A percentile compares a stretch with the other conserved stretches of the same genome.
phyloP scores from a whole-genome alignment of 1,140 invertebrate genomes.

The Papilio helenus region DNA sequence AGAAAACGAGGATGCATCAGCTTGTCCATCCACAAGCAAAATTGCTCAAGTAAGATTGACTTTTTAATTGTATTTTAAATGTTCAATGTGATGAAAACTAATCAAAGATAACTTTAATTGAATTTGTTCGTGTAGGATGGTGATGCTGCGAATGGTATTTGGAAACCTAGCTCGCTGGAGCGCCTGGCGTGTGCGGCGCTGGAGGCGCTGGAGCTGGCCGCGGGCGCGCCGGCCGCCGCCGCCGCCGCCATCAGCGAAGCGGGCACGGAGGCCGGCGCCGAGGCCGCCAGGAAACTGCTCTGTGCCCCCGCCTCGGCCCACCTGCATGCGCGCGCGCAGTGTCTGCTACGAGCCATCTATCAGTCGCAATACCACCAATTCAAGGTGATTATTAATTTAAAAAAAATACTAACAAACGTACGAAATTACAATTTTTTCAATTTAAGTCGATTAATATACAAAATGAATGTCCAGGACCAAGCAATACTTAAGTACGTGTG shows the following conservation, averaged over 20 bases:
- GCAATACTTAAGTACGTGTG: constrained; percentile 91
- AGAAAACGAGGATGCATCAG: constrained; percentile 92
- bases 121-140: constrained; percentile 52
- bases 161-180: constrained; percentile 75
- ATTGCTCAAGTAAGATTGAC: constrained; percentile 64
- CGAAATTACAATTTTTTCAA: too few species aligned
- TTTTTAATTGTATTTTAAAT: background rate
- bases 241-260: constrained; percentile 46
- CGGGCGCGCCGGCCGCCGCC: constrained; percentile 49
- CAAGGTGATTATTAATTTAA: constrained; percentile 83
- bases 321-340: constrained; percentile 91
- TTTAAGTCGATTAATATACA: too few species aligned
- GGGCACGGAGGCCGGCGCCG: constrained; percentile 57
- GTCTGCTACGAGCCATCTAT: constrained; percentile 92
- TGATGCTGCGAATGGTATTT: constrained; percentile 57
- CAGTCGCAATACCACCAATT: constrained; percentile 92
- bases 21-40: constrained; percentile 83
- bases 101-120: background rate
- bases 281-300: constrained; percentile 88
- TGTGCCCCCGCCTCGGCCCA: constrained; percentile 91
- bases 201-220: constrained; percentile 75
- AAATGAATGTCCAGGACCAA: constrained; percentile 80
- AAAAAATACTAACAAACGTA: background rate
- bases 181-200: constrained; percentile 76
- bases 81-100: background rate